Evolutionary conservation across 2,888 invertebrate species (phyloP), one percentile per base, ranked within the genome.

Genomic region (Agonopterix heracliana): DNA sequence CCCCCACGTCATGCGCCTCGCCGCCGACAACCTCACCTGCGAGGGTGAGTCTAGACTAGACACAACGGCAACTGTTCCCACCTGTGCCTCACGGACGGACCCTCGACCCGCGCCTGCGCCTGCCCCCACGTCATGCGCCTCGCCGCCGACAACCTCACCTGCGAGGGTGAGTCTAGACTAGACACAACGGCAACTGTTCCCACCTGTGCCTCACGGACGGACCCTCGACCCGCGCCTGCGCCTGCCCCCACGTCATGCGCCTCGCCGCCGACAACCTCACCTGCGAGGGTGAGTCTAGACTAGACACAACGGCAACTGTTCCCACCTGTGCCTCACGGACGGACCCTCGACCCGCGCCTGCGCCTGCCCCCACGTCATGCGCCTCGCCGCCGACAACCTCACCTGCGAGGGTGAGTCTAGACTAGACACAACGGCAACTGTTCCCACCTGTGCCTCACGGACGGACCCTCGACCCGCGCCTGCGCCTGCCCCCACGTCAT

Each of bases 71-170:
- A 92, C 57, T 95, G 96, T 74, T 94, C 95, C 41, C 96, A 96
- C 87, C 89, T 96, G 46, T 95, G 96, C 74, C 86, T 96, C 50
- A 73, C 96, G 46, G 93, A 92, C 69, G 86, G 91, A 10, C 90
- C 93, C 56, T 78, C 81, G 17, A 90, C 89, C 8, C 92, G 90
- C 63, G 90, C 89, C 57, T 96, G 96, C 81, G 95, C 94, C 56
- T 96, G 96, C 72, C 96, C 96, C 13, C 96, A 97, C 83, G 92
- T 96, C 47, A 96, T 95, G 94, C 91, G 93, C 41, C 85, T 97
- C 34, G 46, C 36, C 9, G 3, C 38, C 11, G 45, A 53, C 41
- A 41, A 47, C 46, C 5, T 13, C 60, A 66, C 69, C 34, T 73
- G 77, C 63, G 66, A 71, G 51, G 63, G 74, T 73, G 54, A 43